Conservation (phyloP, 2,797 vertebrate genomes). For the Sphaeramia orbicularis region DNA sequence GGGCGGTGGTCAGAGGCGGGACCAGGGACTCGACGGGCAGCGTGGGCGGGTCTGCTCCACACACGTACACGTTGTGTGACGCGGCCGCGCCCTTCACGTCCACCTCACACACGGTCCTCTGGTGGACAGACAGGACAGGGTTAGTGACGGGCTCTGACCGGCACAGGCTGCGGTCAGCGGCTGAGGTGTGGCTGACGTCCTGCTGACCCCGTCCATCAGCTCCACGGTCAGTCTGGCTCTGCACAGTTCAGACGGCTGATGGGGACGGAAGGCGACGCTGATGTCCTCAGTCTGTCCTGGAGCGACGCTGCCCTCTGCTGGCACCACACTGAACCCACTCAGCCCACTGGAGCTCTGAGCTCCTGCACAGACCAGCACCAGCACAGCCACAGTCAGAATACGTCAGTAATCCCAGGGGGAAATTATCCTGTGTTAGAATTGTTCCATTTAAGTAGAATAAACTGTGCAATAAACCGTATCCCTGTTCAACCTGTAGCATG, state of each 20-base stretch:
- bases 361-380: slow-evolving; percentile 81
- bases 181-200: not conserved
- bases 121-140: slow-evolving; percentile 28
- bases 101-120: slow-evolving; percentile 86
- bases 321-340: slow-evolving; percentile 89
- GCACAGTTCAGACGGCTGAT: slow-evolving; percentile 90
- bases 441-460: too few species aligned
- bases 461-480: too few species aligned
- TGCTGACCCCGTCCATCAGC: slow-evolving; percentile 88
- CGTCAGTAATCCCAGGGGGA: too few species aligned
- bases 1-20: slow-evolving; percentile 40
- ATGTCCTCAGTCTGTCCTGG: slow-evolving; percentile 85
- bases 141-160: slow-evolving; percentile 11
- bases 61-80: slow-evolving; percentile 86
- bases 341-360: slow-evolving; percentile 89
- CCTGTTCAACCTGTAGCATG: too few species aligned
- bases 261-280: slow-evolving; percentile 90
- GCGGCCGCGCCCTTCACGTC: slow-evolving; percentile 88
- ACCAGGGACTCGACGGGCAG: slow-evolving; percentile 86
- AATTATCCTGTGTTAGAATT: too few species aligned
- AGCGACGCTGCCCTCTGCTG: slow-evolving; percentile 84
- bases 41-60: slow-evolving; percentile 86
- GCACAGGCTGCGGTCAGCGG: not conserved
- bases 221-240: slow-evolving; percentile 87
- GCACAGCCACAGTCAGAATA: too few species aligned